Evolutionary conservation across 2,113 vertebrate species (phyloP).

Genomic region (Sturnira hondurensis): DNA sequence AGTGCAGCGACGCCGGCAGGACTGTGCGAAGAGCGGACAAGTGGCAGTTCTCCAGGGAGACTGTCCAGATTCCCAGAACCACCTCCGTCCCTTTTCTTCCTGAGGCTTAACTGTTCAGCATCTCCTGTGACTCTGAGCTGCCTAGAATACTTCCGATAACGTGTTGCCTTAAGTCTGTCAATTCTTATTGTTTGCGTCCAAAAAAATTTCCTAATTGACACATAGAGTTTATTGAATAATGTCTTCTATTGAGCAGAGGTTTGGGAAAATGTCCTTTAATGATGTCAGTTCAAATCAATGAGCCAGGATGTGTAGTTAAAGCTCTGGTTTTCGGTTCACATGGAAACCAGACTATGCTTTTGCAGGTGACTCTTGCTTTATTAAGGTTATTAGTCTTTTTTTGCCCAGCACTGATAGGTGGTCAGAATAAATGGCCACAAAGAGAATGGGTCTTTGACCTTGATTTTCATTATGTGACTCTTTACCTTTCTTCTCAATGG

Average conservation of each 20-base stretch:
- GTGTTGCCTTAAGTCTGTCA: neutral
- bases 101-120: neutral
- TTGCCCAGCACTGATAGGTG: neutral
- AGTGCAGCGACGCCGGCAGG: neutral
- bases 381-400: neutral
- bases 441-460: constrained; percentile 3
- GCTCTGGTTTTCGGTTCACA: neutral
- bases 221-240: neutral
- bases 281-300: neutral
- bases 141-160: neutral
- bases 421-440: constrained; percentile 29
- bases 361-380: neutral
- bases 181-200: neutral
- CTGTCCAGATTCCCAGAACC: neutral
- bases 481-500: neutral
- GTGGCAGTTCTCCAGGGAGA: neutral
- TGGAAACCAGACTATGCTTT: neutral
- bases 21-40: neutral
- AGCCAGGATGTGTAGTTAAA: neutral
- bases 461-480: constrained; percentile 20
- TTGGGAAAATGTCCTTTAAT: constrained; percentile 10
- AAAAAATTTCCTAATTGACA: neutral
- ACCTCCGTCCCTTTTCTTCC: neutral
- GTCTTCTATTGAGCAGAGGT: constrained; percentile 5
- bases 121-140: constrained; percentile 12